These are phyloP conservation scores for Bombus fervidus DNA, from an alignment of 1,140 invertebrate genomes.

Conservation along the genomic window DNA sequence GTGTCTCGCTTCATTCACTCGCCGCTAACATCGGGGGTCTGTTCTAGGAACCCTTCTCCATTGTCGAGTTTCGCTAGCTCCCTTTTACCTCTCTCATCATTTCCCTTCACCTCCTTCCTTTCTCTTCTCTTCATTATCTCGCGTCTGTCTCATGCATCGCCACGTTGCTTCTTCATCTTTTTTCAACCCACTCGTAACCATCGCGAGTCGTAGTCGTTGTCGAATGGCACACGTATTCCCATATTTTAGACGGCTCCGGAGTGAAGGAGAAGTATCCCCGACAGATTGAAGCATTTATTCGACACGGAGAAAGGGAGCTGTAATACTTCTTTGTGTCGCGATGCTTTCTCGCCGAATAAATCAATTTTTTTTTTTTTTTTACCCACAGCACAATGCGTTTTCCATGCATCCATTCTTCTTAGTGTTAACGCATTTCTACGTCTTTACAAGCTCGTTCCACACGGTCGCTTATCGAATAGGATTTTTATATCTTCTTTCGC, in stretches of 20 bases:
- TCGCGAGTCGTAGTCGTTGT: background rate
- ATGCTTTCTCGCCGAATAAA: constrained; percentile 28
- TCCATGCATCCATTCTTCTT: background rate
- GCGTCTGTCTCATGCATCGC: constrained; percentile 19
- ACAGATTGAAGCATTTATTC: constrained; percentile 61
- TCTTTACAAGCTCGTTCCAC: background rate
- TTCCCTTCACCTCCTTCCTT: constrained; percentile 30
- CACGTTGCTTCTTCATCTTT: constrained; percentile 29
- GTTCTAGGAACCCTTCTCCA: constrained; percentile 64
- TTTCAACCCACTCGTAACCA: background rate
- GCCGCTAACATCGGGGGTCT: constrained; percentile 44
- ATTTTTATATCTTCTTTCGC: background rate
- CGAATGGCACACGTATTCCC: constrained; percentile 54
- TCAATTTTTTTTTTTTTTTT: constrained; percentile 9
- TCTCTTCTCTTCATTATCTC: background rate
- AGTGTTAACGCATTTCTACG: background rate
- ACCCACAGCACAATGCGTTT: background rate
- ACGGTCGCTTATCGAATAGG: background rate
- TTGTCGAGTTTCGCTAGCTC: constrained; percentile 62
- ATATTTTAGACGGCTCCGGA: constrained; percentile 60
- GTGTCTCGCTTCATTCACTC: constrained; percentile 54
- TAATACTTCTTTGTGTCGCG: constrained; percentile 27
- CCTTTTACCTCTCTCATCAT: constrained; percentile 53
- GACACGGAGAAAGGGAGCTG: background rate
- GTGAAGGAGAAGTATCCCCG: constrained; percentile 17